phyloP scores from a whole-genome alignment of 1,140 invertebrate genomes.

The Watersipora subatra region DNA sequence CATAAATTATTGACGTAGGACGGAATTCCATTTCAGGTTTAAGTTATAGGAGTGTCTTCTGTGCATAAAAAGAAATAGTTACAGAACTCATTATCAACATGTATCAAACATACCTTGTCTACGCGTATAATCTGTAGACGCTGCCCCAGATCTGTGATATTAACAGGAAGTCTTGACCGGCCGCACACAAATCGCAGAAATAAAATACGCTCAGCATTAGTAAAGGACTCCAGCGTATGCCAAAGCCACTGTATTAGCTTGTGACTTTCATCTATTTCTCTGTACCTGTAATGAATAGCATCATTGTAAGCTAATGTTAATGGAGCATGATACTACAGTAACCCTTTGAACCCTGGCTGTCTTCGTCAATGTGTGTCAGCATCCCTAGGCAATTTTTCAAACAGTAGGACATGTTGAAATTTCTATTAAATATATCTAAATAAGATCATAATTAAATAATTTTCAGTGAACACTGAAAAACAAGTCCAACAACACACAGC shows the following conservation, averaged over 20 bases:
- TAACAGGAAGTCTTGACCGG: conserved; percentile 51
- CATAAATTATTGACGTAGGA: too few relatives aligned
- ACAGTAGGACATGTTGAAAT: too few relatives aligned
- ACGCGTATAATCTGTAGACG: conserved; percentile 51
- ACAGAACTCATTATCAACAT: too few relatives aligned
- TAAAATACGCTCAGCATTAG: conserved; percentile 51
- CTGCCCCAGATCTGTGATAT: conserved; percentile 53
- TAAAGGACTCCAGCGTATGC: conserved; percentile 51
- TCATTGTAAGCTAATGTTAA: conserved; percentile 7
- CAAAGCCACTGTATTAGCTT: conserved; percentile 53
- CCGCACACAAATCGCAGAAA: conserved; percentile 59
- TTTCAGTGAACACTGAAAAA: too few relatives aligned
- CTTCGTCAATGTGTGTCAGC: too few relatives aligned
- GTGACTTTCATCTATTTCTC: conserved; percentile 51
- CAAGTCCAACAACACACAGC: too few relatives aligned
- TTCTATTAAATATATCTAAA: too few relatives aligned
- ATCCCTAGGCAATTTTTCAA: not conserved
- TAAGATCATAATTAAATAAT: too few relatives aligned
- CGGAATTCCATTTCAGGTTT: too few relatives aligned
- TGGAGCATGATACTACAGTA: conserved; percentile 2
- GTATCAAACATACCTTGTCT: conserved; percentile 31
- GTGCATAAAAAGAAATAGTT: too few relatives aligned
- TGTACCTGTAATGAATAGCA: conserved; percentile 49
- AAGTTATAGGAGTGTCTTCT: too few relatives aligned
- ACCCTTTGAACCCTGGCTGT: too few relatives aligned